Evolutionary conservation across 2,113 vertebrate species (phyloP).

Genomic region (Dicrurus megarhynchus): DNA sequence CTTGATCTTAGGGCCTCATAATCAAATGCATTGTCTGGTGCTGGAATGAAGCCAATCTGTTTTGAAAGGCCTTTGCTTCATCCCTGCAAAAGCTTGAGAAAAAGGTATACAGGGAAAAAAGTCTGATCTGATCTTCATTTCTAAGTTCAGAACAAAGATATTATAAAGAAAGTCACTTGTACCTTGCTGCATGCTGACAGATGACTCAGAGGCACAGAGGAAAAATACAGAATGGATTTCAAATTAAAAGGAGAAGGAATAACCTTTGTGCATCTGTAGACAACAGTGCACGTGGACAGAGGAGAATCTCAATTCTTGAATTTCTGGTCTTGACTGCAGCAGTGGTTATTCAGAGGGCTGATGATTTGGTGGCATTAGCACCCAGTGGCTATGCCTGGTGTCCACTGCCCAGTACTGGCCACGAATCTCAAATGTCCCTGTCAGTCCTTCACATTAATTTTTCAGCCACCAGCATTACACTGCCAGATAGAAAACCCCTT

Average conservation of each 20-base stretch:
- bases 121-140: neutral
- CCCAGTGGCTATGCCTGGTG: neutral
- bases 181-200: neutral
- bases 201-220: neutral
- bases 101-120: neutral
- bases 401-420: neutral
- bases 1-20: conserved; percentile 3
- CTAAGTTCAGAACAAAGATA: neutral
- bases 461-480: neutral
- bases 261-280: neutral
- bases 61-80: neutral
- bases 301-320: neutral
- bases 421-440: neutral
- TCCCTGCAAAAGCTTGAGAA: neutral
- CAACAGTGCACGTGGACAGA: neutral
- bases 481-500: neutral
- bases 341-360: neutral
- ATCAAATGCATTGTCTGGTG: conserved; percentile 24
- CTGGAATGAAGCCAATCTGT: neutral
- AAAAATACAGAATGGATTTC: neutral
- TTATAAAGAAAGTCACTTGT: neutral
- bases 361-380: neutral
- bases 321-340: neutral
- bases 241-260: neutral
- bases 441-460: neutral